phyloP scores from a whole-genome alignment of 1,140 invertebrate genomes.

The Coptotermes formosanus region DNA sequence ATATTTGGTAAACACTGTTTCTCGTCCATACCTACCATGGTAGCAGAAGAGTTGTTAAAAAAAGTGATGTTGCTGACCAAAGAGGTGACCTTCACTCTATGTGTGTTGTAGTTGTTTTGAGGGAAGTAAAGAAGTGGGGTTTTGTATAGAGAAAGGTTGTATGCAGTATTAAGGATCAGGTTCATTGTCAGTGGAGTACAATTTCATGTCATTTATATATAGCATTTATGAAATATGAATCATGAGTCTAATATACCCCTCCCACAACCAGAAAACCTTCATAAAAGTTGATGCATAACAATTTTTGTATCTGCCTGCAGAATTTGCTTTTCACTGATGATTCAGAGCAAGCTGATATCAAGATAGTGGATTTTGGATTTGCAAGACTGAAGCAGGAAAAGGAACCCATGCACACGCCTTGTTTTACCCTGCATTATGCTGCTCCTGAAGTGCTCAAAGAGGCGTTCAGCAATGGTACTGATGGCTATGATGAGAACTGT shows the following conservation, averaged over 20 bases:
- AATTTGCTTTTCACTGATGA: slow-evolving; percentile 72
- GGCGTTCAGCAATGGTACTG: slow-evolving; percentile 49
- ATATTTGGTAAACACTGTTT: too few relatives aligned
- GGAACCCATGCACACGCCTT: slow-evolving; percentile 73
- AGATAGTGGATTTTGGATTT: slow-evolving; percentile 90
- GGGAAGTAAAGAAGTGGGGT: too few relatives aligned
- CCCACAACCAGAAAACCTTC: not conserved
- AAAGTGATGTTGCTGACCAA: too few relatives aligned
- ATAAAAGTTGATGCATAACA: not conserved
- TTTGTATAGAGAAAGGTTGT: too few relatives aligned
- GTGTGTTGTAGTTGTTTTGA: too few relatives aligned
- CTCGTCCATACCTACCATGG: too few relatives aligned
- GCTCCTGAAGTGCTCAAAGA: slow-evolving; percentile 82
- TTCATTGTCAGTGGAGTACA: too few relatives aligned
- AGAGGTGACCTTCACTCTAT: too few relatives aligned
- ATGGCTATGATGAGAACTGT: slow-evolving; percentile 82
- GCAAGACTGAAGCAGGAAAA: slow-evolving; percentile 67
- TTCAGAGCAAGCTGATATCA: slow-evolving; percentile 65
- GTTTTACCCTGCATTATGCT: slow-evolving; percentile 87
- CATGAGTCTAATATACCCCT: not conserved
- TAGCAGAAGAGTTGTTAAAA: too few relatives aligned
- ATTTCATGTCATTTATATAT: not conserved
- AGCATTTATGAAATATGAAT: not conserved
- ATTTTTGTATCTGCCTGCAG: slow-evolving; percentile 43
- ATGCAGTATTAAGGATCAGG: too few relatives aligned